A percentile compares a stretch with the other conserved stretches of the same genome.
Evolutionary conservation across 2,888 invertebrate genomes (phyloP).

Genomic region (Saturnia pavonia): DNA sequence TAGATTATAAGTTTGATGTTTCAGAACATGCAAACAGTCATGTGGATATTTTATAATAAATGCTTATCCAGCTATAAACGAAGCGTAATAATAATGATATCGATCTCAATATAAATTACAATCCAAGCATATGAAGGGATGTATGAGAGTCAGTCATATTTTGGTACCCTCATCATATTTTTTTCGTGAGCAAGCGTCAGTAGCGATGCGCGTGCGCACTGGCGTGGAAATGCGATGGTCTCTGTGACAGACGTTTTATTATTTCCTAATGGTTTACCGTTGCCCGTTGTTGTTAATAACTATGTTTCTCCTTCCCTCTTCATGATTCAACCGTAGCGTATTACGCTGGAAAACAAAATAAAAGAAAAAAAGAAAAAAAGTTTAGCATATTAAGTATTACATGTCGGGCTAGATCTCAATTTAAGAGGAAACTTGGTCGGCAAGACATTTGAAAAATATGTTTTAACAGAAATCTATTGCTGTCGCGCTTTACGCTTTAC

Average conservation of each 20-base stretch:
- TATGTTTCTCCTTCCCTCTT: not conserved
- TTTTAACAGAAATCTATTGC: too few relatives aligned
- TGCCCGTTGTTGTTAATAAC: not conserved
- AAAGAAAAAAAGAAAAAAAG: too few relatives aligned
- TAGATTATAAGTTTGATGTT: not conserved
- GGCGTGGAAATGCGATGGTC: conserved; percentile 28
- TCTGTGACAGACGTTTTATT: conserved; percentile 27
- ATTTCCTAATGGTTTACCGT: not conserved
- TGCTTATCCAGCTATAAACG: not conserved
- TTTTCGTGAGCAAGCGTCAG: not conserved
- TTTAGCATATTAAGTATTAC: too few relatives aligned
- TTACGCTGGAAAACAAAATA: not conserved
- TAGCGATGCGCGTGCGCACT: conserved; percentile 28
- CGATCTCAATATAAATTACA: conserved; percentile 5
- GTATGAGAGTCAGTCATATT: conserved; percentile 6
- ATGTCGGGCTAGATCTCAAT: too few relatives aligned
- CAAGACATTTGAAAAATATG: too few relatives aligned
- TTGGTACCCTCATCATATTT: conserved; percentile 9
- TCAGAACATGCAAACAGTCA: not conserved
- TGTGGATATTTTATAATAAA: not conserved
- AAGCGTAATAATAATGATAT: not conserved
- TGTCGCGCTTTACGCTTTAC: too few relatives aligned
- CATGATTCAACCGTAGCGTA: not conserved
- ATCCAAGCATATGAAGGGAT: not conserved
- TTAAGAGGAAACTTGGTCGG: too few relatives aligned